Evolutionary conservation across 2,113 vertebrate species (phyloP), one percentile per base, ranked within the genome.

Genomic region (Callospermophilus lateralis): DNA sequence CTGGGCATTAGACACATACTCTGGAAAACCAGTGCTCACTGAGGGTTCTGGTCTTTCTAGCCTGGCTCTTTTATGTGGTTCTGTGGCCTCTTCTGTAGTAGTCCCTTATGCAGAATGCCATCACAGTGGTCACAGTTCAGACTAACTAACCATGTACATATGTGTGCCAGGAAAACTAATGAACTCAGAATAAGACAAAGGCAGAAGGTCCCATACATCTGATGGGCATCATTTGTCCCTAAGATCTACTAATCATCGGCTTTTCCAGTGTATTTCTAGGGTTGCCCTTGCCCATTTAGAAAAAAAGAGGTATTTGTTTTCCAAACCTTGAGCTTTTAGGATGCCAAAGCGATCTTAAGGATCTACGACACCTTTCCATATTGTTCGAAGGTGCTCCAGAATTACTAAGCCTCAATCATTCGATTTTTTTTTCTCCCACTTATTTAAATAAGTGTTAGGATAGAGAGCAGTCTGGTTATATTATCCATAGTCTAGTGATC

Each of bases 21-120:
- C 26, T 48, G 28, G 76, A 63, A 63, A 70, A 26, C 70, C 63
- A 73, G 19, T 61, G 12, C 3, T 51, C 45, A 26, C 37, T 34
- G 67, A 76, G 7, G 19, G 77, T 72, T 89, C 32, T 92, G 30
- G 51, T 87, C n/a, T 94, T 97, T 87, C n/a, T 32, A 26, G 37
- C 24, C 19, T 24, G 20, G 84, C 22, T 87, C 72, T 84, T 6
- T 78, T 6, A 5, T 48, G 48, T 58, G 32, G 77, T 51, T 37
- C 34, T 65, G 11, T 39, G 70, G n/a, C 30, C 9, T 12, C 39
- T 39, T 1, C 8, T 79, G 65, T n/a, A 2, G 65, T n/a, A 2
- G 28, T 20, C 32, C 61, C 26, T 58, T 86, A 5, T 39, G 20
- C 16, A 78, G 30, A 63, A 51, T 51, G 32, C 16, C 42, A 22